These are phyloP conservation scores for Microctonus hyperodae DNA, from an alignment of 2,888 invertebrate genomes.

Conservation along the genomic window DNA sequence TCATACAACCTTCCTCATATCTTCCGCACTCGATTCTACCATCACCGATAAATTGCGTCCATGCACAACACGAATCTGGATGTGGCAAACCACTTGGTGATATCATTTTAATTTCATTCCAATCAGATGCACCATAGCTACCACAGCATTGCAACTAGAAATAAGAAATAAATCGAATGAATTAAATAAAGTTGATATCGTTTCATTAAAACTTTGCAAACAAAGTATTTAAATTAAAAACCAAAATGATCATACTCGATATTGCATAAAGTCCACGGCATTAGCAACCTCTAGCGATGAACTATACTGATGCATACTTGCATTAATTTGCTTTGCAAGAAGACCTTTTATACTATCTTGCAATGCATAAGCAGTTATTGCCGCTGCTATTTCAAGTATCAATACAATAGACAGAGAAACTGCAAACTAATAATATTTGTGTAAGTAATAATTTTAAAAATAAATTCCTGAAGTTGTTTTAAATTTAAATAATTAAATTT, in stretches of 20 bases:
- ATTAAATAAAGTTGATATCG: no score
- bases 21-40: slow-evolving; percentile 35
- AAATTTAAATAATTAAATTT: no score
- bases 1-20: slow-evolving; percentile 68
- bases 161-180: neutral
- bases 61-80: slow-evolving; percentile 72
- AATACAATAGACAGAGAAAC: slow-evolving; percentile 67
- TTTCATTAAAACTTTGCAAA: no score
- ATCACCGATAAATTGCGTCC: slow-evolving; percentile 42
- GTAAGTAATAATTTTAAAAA: slow-evolving; percentile 14
- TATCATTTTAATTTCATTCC: slow-evolving; percentile 67
- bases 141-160: slow-evolving; percentile 63
- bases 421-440: slow-evolving; percentile 64
- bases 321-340: slow-evolving; percentile 64
- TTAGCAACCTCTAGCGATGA: slow-evolving; percentile 57
- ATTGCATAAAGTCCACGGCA: slow-evolving; percentile 69
- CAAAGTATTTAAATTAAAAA: slow-evolving; percentile 7
- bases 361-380: slow-evolving; percentile 67
- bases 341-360: slow-evolving; percentile 61
- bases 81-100: slow-evolving; percentile 52
- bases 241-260: slow-evolving; percentile 62
- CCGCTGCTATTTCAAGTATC: slow-evolving; percentile 69
- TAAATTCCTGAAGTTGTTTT: no score
- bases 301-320: slow-evolving; percentile 64
- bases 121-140: slow-evolving; percentile 54